Evolutionary conservation across 2,113 vertebrate species (phyloP).

Genomic region (Hemiprocne comata): DNA sequence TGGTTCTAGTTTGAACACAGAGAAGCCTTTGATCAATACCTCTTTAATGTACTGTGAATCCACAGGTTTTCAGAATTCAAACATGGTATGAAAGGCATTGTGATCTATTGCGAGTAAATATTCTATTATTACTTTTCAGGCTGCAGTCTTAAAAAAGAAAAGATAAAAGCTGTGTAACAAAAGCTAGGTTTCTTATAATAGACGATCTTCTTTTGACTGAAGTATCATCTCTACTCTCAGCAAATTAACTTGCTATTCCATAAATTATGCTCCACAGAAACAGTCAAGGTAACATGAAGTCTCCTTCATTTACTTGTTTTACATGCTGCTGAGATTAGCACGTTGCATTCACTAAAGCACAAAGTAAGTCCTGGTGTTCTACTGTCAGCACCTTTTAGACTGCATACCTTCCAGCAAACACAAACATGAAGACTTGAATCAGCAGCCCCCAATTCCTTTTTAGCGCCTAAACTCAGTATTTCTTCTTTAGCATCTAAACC

Average conservation of each 20-base stretch:
- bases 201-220: slow-evolving; percentile 13
- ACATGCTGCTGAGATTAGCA: neutral
- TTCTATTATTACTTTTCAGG: neutral
- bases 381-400: neutral
- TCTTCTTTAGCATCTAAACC: neutral
- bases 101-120: slow-evolving; percentile 24
- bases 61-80: slow-evolving; percentile 5
- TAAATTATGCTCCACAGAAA: slow-evolving; percentile 30
- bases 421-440: neutral
- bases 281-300: neutral
- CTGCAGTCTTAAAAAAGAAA: slow-evolving; percentile 2
- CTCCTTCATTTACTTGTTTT: neutral
- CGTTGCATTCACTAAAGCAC: neutral
- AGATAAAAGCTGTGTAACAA: slow-evolving; percentile 43
- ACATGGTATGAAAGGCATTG: neutral
- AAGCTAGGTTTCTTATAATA: slow-evolving; percentile 26
- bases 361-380: neutral
- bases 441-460: neutral
- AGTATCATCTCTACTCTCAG: neutral
- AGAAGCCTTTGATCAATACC: slow-evolving; percentile 24
- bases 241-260: slow-evolving; percentile 34
- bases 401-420: neutral
- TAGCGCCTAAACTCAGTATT: neutral
- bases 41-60: neutral
- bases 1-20: slow-evolving; percentile 11